Conservation (phyloP, 1,140 invertebrate genomes). For the Drusus annulatus region DNA sequence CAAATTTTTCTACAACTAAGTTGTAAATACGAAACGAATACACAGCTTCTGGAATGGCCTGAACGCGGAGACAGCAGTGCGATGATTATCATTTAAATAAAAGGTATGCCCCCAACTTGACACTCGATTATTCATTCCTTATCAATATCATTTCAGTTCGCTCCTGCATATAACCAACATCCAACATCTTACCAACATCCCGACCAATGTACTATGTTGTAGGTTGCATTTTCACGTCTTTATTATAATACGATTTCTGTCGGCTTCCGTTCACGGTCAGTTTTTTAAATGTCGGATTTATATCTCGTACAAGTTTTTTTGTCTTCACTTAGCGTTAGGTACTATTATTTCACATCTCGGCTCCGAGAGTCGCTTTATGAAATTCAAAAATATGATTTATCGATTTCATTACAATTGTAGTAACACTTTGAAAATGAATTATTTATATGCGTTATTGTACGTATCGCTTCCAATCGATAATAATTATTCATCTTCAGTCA, state of each 20-base stretch:
- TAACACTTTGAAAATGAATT: constrained; percentile 9
- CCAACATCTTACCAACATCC: constrained; percentile 22
- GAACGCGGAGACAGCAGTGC: background rate
- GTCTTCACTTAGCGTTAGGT: background rate
- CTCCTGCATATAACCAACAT: background rate
- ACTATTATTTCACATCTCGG: background rate
- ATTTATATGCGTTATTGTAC: too few relatives aligned
- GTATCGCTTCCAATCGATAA: too few relatives aligned
- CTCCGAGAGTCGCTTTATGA: too few relatives aligned
- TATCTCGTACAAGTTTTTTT: constrained; percentile 48
- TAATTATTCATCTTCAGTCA: too few relatives aligned
- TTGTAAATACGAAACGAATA: background rate
- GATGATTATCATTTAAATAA: constrained; percentile 56
- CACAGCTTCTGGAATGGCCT: background rate
- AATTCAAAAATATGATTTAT: constrained; percentile 9
- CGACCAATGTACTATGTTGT: constrained; percentile 40
- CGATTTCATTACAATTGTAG: constrained; percentile 17
- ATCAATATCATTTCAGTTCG: constrained; percentile 55
- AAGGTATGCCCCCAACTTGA: constrained; percentile 54
- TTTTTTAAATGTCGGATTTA: constrained; percentile 56
- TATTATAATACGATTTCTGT: constrained; percentile 53
- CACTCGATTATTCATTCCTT: constrained; percentile 60
- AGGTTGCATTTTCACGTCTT: constrained; percentile 56
- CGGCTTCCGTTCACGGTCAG: constrained; percentile 55
- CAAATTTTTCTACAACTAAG: background rate